A percentile compares a stretch with the other conserved stretches of the same genome.
Evolutionary conservation across 2,888 invertebrate genomes (phyloP).

Genomic region (Polia nebulosa): DNA sequence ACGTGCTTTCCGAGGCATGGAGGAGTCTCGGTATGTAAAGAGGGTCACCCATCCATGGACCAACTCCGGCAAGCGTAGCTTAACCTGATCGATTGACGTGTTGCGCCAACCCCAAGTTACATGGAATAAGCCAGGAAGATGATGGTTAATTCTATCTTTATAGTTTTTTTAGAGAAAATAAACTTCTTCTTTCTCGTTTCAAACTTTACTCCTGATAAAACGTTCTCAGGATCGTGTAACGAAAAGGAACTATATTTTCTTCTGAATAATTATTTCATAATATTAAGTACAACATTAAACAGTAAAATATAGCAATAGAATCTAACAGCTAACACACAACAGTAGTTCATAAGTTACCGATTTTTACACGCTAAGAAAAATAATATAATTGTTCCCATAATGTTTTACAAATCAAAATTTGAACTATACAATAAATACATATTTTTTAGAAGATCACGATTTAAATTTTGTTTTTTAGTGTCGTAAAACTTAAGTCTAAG

Average conservation of each 20-base stretch:
- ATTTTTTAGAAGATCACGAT: neutral
- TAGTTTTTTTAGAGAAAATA: too few species aligned
- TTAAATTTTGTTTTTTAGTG: neutral
- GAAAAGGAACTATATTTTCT: constrained; percentile 25
- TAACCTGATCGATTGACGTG: too few species aligned
- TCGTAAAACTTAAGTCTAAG: neutral
- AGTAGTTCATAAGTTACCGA: constrained; percentile 73
- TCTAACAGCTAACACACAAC: constrained; percentile 68
- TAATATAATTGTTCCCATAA: constrained; percentile 73
- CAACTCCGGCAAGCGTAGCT: too few species aligned
- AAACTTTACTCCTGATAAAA: constrained; percentile 9
- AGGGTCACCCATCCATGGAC: too few species aligned
- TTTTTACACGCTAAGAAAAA: constrained; percentile 55
- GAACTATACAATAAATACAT: constrained; percentile 8
- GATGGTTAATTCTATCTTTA: too few species aligned
- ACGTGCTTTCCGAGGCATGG: too few species aligned
- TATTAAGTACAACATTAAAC: constrained; percentile 45
- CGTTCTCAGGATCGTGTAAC: constrained; percentile 31
- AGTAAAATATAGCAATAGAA: constrained; percentile 57
- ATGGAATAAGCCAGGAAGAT: too few species aligned
- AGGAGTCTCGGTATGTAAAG: too few species aligned
- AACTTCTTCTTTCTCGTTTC: too few species aligned
- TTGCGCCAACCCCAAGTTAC: too few species aligned
- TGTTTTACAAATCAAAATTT: constrained; percentile 38
- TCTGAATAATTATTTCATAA: constrained; percentile 22